Base-by-base conservation (phyloP, 2,888 invertebrate species). In the Halocaridina rubra region DNA sequence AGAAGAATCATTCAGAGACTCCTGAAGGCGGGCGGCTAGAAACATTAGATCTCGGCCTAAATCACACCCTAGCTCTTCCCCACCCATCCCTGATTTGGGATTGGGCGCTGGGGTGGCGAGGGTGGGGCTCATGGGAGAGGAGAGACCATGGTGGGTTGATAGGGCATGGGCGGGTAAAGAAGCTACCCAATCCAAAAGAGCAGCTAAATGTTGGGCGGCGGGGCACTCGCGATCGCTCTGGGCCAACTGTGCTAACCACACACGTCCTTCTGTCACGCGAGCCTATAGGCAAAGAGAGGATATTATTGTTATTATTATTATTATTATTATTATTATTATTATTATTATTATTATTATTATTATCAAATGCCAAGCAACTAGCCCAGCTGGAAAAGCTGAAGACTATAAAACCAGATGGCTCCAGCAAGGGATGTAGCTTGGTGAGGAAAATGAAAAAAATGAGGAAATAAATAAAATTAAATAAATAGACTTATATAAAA, bases 141-240 rank as follows among this genome's bases (percentile, higher is more conserved):
- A 75, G 33, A 61, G 71, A 39, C 39, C 86, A 84, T 86, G 82
- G 69, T 86, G 86, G 74, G 64, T 4, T 33, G 33, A 24, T 10
- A 22, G 30, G 67, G 61, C 2, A n/a, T 72, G 78, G 19, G 75
- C 39, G 69, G 82, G 79, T 13, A 86, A 53, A 69, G 79, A 22
- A 22, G 69, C 81, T 64, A 86, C 82, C 80, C 82, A 86, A 64
- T 86, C 86, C 16, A 86, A 69, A 13, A 86, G 86, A 32, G 86
- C 75, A 32, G 86, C 79, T 59, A 86, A 76, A 19, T 86, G 80
- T 29, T 33, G 67, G 53, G 80, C 80, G 19, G 86, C 79, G 7
- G 75, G 32, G n/a, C 27, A 29, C 19, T 86, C 86, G n/a, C 46
- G 64, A 7, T 74, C 75, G 30, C 79, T 79, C 27, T 32, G 74